These are phyloP conservation scores for Tetrao urogallus DNA, from an alignment of 2,113 vertebrate genomes.

Conservation along the genomic window DNA sequence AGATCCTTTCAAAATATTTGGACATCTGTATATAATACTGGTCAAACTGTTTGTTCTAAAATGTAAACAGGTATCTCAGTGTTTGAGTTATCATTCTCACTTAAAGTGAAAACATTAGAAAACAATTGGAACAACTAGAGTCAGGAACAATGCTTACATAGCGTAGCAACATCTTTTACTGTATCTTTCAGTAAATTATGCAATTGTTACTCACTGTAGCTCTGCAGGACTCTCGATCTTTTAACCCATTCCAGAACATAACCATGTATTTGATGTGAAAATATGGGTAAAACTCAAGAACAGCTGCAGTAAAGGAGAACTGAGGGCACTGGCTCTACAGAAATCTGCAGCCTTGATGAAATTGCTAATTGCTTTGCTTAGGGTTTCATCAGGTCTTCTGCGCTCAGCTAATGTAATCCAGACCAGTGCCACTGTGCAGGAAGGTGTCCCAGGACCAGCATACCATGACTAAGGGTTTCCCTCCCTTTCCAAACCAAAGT, in stretches of 20 bases:
- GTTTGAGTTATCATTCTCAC: slow-evolving; percentile 84
- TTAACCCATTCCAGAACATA: not conserved
- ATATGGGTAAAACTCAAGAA: not conserved
- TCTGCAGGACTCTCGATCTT: not conserved
- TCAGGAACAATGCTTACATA: slow-evolving; percentile 75
- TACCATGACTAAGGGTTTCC: not conserved
- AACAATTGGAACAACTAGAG: slow-evolving; percentile 72
- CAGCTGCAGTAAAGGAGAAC: not conserved
- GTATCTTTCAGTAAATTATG: slow-evolving; percentile 63
- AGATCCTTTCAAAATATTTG: slow-evolving; percentile 87
- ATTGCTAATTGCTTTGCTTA: not conserved
- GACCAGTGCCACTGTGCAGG: not conserved
- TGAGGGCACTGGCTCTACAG: not conserved
- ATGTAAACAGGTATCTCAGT: slow-evolving; percentile 84
- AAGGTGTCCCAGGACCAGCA: not conserved
- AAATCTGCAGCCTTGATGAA: not conserved
- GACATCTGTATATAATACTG: slow-evolving; percentile 84
- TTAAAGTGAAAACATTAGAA: slow-evolving; percentile 77
- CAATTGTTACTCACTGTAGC: not conserved
- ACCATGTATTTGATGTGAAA: not conserved
- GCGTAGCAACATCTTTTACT: slow-evolving; percentile 73
- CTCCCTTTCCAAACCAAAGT: not conserved
- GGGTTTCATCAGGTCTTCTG: not conserved
- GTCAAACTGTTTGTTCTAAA: slow-evolving; percentile 87
- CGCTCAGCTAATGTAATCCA: not conserved